Base-by-base conservation (phyloP, 1,140 invertebrate species). In the Brachionus rotundiformis region DNA sequence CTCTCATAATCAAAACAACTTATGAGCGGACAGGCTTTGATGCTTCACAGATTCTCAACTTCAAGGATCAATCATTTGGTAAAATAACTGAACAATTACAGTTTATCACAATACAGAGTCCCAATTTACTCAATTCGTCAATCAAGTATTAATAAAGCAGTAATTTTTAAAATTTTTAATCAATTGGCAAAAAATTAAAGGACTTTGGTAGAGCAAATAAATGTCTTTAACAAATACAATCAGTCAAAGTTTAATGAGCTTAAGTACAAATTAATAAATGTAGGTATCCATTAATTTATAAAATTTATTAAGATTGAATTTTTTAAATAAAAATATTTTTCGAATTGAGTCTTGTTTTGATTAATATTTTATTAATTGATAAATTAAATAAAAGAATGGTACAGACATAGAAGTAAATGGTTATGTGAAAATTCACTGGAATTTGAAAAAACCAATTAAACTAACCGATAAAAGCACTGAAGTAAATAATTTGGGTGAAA, bases 381-480 rank as follows among this genome's bases (percentile, higher is more conserved):
- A 7, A 54, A 19, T 19, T 54, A 25, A 54, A 3, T 54, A 31
- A 16, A 73, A 73, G 68, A 39, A 73, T 44, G 68, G 44, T 5
- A 44, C 36, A 2, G 36, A 41, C 8, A 44, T 73, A 19, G 68
- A 73, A 41, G 25, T 73, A 73, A 44, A 5, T 59, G 76, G 76
- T 5, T 79, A 59, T 27, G 13, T 79, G 8, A 79, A 79, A 79
- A 63, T 79, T 19, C 47, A 79, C 25, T 79, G 76, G 76, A 79
- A 79, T 59, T 25, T 79, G 10, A 54, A 79, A 59, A 79, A 79
- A 19, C 76, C 76, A 16, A 79, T 79, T 23, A 79, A 41, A 13
- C n/a, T 79, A 36, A 79, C 6, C 23, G 39, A 44, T 10, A 25
- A 39, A 73, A 73, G 33, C 36, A 7, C n/a, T n/a, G 68, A 73